A percentile compares a stretch with the other conserved stretches of the same genome.
Conservation (phyloP, 1,140 invertebrate genomes). For the Piezodorus guildinii region DNA sequence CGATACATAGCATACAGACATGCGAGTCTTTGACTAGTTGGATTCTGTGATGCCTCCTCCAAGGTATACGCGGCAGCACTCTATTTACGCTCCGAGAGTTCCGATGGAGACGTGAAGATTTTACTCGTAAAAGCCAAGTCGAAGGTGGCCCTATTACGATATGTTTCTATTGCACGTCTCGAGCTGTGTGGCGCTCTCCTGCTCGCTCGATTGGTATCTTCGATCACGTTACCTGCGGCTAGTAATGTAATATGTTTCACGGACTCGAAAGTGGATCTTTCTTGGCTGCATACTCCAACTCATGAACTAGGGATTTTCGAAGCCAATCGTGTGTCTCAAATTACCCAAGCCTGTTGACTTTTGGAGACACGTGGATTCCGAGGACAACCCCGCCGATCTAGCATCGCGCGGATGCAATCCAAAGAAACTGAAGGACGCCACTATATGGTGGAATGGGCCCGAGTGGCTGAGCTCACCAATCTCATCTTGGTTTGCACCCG, state of each 20-base stretch:
- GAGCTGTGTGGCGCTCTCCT: slow-evolving; percentile 35
- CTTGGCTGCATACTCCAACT: slow-evolving; percentile 27
- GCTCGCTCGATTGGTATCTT: slow-evolving; percentile 25
- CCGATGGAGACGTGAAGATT: not conserved
- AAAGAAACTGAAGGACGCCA: too few species aligned
- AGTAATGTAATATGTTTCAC: not conserved
- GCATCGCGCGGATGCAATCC: too few species aligned
- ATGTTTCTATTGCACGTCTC: slow-evolving; percentile 33
- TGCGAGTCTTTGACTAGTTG: slow-evolving; percentile 28
- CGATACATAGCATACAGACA: not conserved
- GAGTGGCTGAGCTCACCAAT: too few species aligned
- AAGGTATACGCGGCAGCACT: slow-evolving; percentile 29
- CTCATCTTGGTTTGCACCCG: too few species aligned
- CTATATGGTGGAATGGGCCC: too few species aligned
- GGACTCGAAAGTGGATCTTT: slow-evolving; percentile 21
- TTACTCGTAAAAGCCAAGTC: slow-evolving; percentile 32
- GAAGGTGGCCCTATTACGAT: slow-evolving; percentile 34
- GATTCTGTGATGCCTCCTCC: slow-evolving; percentile 31
- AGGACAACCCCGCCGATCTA: too few species aligned
- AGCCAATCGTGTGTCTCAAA: slow-evolving; percentile 31
- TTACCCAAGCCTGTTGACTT: slow-evolving; percentile 19
- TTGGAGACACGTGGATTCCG: too few species aligned
- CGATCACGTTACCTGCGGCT: not conserved
- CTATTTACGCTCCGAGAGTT: slow-evolving; percentile 22
- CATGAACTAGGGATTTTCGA: slow-evolving; percentile 31